Conservation (phyloP, 2,797 vertebrate species). For the Brachyrhaphis roseni region DNA sequence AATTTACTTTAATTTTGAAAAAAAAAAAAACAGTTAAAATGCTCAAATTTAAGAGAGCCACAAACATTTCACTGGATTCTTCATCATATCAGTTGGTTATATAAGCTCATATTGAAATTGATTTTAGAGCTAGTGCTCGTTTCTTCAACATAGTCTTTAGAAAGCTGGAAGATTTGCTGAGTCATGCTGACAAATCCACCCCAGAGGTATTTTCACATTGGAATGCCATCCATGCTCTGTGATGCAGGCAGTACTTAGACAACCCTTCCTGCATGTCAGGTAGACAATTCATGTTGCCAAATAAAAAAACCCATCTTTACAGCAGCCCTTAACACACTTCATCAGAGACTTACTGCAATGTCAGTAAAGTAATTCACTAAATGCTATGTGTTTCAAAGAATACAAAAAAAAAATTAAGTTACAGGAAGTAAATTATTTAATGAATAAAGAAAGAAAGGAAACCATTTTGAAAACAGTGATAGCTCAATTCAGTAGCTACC, state of each 20-base stretch:
- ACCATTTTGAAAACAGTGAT: background rate
- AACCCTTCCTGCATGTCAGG: background rate
- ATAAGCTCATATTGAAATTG: too few relatives aligned
- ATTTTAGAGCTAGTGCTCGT: background rate
- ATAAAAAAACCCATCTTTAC: background rate
- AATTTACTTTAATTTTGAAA: background rate
- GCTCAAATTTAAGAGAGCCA: background rate
- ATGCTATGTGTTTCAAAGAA: background rate
- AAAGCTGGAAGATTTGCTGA: background rate
- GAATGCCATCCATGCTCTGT: background rate
- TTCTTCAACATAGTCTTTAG: background rate
- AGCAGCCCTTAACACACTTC: background rate
- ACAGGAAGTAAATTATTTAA: conserved; percentile 2
- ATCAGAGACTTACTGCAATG: background rate
- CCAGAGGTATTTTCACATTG: background rate
- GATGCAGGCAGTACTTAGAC: background rate
- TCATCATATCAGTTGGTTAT: background rate
- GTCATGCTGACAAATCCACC: conserved; percentile 2
- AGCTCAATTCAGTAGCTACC: background rate
- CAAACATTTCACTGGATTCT: background rate
- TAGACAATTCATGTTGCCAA: background rate
- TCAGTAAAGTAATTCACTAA: background rate
- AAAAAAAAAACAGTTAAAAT: background rate
- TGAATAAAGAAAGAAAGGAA: conserved; percentile 1
- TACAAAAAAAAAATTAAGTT: background rate